Percentiles rank a stretch among this genome's conserved stretches.
phyloP scores from a whole-genome alignment of 2,888 invertebrate genomes.

The Mesochorus sp. region DNA sequence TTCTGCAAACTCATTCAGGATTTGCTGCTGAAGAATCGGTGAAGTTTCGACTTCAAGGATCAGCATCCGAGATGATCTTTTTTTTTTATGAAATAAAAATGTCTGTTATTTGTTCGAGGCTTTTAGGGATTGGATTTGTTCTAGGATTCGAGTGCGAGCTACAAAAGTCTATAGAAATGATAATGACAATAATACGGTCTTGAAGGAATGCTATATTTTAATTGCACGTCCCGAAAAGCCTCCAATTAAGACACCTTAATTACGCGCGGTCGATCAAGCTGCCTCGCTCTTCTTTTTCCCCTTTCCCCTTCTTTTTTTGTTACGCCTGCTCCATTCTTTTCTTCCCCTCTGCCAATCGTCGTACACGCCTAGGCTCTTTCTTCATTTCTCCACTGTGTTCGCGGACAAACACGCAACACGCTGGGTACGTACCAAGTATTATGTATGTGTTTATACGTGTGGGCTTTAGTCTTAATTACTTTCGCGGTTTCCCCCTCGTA shows the following conservation, averaged over 20 bases:
- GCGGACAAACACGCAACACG: conserved; percentile 49
- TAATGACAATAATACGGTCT: conserved; percentile 42
- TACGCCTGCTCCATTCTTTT: conserved; percentile 30
- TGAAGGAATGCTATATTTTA: conserved; percentile 66
- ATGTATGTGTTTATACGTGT: conserved; percentile 36
- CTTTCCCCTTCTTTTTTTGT: conserved; percentile 48
- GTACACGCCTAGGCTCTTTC: conserved; percentile 62
- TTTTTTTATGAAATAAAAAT: too few relatives aligned
- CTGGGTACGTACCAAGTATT: background rate
- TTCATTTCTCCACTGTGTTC: conserved; percentile 69
- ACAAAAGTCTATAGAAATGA: conserved; percentile 23
- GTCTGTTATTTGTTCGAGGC: too few relatives aligned
- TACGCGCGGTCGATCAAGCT: conserved; percentile 57
- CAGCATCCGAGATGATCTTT: too few relatives aligned
- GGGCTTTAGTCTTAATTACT: conserved; percentile 72
- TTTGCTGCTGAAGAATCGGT: too few relatives aligned
- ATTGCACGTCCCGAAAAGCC: conserved; percentile 63
- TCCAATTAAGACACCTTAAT: conserved; percentile 75
- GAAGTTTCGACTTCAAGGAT: too few relatives aligned
- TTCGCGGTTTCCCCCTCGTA: conserved; percentile 9
- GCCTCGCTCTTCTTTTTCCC: conserved; percentile 29
- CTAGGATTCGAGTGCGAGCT: too few relatives aligned
- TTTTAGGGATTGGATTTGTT: too few relatives aligned
- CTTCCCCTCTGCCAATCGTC: conserved; percentile 54
- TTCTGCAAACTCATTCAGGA: too few relatives aligned